Evolutionary conservation across 2,888 invertebrate species (phyloP).

Genomic region (Drosophila mimica): DNA sequence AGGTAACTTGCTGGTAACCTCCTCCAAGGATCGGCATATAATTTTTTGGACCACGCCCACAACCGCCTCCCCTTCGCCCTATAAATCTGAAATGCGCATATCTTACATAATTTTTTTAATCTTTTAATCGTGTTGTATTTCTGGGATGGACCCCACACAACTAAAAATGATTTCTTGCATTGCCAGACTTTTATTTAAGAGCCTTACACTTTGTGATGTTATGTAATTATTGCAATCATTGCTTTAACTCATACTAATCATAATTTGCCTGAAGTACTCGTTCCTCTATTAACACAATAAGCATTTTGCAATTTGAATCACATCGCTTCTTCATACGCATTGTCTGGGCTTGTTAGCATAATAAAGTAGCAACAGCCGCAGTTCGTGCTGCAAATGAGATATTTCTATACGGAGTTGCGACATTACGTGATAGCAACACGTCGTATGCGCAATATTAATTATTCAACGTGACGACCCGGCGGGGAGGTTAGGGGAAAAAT

Average conservation of each 20-base stretch:
- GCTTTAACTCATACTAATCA: background rate
- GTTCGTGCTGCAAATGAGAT: slow-evolving; percentile 20
- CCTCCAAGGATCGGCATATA: no score
- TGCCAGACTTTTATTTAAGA: background rate
- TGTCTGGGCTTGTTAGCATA: slow-evolving; percentile 53
- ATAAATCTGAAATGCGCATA: no score
- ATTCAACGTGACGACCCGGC: slow-evolving; percentile 43
- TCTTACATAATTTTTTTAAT: no score
- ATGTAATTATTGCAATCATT: background rate
- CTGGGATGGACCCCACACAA: background rate
- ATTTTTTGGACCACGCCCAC: no score
- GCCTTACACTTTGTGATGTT: background rate
- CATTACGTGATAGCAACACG: slow-evolving; percentile 59
- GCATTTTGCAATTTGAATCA: slow-evolving; percentile 11
- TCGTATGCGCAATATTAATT: slow-evolving; percentile 78
- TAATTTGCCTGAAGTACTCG: background rate
- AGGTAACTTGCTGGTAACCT: no score
- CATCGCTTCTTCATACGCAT: slow-evolving; percentile 9
- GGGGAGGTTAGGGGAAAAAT: slow-evolving; percentile 19
- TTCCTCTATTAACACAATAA: background rate
- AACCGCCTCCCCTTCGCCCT: no score
- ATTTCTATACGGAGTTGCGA: slow-evolving; percentile 32
- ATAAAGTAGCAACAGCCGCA: slow-evolving; percentile 39
- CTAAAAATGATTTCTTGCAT: background rate
- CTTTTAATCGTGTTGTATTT: background rate